Evolutionary conservation across 2,797 vertebrate genomes (phyloP).

Genomic region (Acrocephalus scirpaceus): DNA sequence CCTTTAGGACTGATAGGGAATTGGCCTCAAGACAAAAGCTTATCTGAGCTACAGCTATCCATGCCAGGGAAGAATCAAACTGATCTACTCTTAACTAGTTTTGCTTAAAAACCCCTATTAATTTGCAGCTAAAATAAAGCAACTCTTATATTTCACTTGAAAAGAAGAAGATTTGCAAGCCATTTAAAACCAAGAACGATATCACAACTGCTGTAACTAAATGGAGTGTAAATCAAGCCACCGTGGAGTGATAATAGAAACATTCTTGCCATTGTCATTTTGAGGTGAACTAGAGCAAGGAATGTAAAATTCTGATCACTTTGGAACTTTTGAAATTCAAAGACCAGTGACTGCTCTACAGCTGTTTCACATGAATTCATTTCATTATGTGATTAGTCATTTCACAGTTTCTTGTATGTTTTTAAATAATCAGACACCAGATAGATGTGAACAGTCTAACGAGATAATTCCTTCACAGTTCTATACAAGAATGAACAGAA

Average conservation of each 20-base stretch:
- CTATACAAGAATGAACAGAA: neutral
- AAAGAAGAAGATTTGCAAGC: neutral
- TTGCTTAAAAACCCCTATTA: neutral
- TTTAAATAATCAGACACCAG: neutral
- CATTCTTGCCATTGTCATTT: neutral
- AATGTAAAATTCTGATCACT: neutral
- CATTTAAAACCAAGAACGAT: neutral
- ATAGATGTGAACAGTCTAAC: neutral
- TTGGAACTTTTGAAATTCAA: neutral
- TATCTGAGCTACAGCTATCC: neutral
- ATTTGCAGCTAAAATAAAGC: neutral
- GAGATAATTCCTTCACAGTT: neutral
- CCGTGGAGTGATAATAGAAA: neutral
- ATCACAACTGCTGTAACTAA: neutral
- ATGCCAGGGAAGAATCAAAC: neutral
- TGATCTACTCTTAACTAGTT: neutral
- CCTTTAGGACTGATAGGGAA: neutral
- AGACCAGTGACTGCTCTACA: neutral
- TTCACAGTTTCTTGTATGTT: neutral
- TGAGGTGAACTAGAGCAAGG: neutral
- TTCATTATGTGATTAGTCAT: neutral
- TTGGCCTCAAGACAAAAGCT: neutral
- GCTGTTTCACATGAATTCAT: neutral
- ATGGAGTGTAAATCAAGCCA: neutral
- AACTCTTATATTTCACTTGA: neutral